These are phyloP conservation scores for Dorcus hopei DNA, from an alignment of 2,888 invertebrate species.

Conservation along the genomic window DNA sequence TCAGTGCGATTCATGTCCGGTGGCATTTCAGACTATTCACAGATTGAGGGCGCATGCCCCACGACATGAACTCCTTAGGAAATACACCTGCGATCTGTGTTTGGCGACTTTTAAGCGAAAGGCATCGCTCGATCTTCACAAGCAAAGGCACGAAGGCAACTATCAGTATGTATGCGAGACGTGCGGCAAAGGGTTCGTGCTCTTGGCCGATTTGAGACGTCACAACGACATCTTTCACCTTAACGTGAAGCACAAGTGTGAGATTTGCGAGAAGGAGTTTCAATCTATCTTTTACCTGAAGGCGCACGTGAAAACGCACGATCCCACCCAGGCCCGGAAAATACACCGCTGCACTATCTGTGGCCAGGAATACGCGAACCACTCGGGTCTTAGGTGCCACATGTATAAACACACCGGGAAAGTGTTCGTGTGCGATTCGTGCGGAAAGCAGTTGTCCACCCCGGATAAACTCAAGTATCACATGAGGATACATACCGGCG, in stretches of 20 bases:
- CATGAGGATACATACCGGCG: constrained; percentile 46
- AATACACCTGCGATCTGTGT: constrained; percentile 41
- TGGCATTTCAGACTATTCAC: background rate
- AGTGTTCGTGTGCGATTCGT: background rate
- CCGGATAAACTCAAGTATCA: too few relatives aligned
- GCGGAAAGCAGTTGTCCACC: background rate
- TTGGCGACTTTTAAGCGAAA: constrained; percentile 44
- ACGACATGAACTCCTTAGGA: constrained; percentile 23
- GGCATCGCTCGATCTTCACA: constrained; percentile 40
- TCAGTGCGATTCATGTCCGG: background rate
- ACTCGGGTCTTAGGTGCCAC: too few relatives aligned
- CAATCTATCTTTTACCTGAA: too few relatives aligned
- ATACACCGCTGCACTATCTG: too few relatives aligned
- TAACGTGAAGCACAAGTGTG: constrained; percentile 50
- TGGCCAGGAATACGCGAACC: too few relatives aligned
- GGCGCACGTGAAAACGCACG: too few relatives aligned
- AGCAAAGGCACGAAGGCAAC: constrained; percentile 46
- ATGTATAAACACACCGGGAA: background rate
- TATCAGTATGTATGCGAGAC: constrained; percentile 32
- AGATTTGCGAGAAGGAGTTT: constrained; percentile 25
- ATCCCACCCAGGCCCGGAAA: too few relatives aligned
- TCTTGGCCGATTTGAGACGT: constrained; percentile 41
- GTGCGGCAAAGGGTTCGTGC: constrained; percentile 38
- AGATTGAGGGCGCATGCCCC: too few relatives aligned
- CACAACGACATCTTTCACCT: constrained; percentile 50